These are phyloP conservation scores for Cephalotes varians DNA, from an alignment of 2,888 invertebrate species.

Conservation along the genomic window DNA sequence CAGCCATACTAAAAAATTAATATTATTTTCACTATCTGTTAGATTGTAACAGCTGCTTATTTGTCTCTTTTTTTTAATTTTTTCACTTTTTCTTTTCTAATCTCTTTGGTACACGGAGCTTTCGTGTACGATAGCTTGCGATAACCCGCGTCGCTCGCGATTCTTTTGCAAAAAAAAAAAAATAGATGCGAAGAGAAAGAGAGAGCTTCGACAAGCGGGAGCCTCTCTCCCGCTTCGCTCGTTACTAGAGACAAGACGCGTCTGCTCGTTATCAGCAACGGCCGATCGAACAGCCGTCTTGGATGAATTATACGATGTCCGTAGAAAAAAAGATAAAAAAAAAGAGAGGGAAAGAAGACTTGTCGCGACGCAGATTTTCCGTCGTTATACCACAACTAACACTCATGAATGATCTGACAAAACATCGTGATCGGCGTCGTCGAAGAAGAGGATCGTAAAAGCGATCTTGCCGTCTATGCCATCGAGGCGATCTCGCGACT, in stretches of 20 bases:
- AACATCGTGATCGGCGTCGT: constrained; percentile 75
- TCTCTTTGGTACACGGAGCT: constrained; percentile 31
- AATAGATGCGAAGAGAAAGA: constrained; percentile 32
- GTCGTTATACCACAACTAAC: constrained; percentile 80
- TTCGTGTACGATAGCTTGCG: constrained; percentile 52
- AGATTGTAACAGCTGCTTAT: constrained; percentile 63
- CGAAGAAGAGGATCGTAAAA: constrained; percentile 37
- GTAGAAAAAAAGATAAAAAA: constrained; percentile 40
- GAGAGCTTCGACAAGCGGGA: constrained; percentile 15
- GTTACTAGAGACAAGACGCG: constrained; percentile 14
- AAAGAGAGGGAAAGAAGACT: background rate
- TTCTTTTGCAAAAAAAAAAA: constrained; percentile 29
- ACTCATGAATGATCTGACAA: constrained; percentile 81
- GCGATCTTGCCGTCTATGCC: constrained; percentile 3
- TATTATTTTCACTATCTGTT: constrained; percentile 81
- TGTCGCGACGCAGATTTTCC: constrained; percentile 72
- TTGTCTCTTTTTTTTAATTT: constrained; percentile 49
- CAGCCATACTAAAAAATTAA: constrained; percentile 93
- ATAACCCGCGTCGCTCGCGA: constrained; percentile 68
- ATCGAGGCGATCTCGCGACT: background rate
- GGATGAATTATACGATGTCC: constrained; percentile 53
- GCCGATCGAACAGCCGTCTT: constrained; percentile 35
- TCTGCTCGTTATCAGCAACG: constrained; percentile 24
- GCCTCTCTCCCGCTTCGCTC: constrained; percentile 37
- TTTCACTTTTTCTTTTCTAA: constrained; percentile 28